Evolutionary conservation across 2,113 vertebrate species (phyloP), one percentile per base, ranked within the genome.

Genomic region (Gopherus evgoodei): DNA sequence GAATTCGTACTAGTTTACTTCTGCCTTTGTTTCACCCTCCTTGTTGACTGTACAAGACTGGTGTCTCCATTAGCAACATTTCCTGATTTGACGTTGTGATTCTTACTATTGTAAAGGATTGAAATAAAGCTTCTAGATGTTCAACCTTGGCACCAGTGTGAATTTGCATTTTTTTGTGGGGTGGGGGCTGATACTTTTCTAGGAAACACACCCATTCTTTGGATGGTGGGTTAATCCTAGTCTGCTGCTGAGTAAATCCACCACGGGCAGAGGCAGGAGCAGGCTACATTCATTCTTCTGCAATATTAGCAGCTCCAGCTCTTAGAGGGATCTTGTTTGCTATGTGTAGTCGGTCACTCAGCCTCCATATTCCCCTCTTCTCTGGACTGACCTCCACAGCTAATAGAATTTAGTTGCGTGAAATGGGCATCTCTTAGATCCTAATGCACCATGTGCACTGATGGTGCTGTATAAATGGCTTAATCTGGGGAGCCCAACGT

Each of bases 41-140:
- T 44, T 80, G 42, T n/a, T 2, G 94, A 94, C 95, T 97, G 96
- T 85, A 81, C 35, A 10, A 24, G 80, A 47, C 91, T 54, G 79
- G 44, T 69, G 83, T 96, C 95, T 94, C 95, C 95, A 83, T 57
- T 94, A 91, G 96, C 97, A 91, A 84, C 95, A 79, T 91, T 95
- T 96, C 97, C 91, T 56, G 86, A 97, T 81, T 96, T 83, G 97
- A 95, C 97, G 96, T 97, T 97, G 97, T 98, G 97, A 83, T 97
- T 97, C 95, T 96, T 83, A 86, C 93, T 97, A 78, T 97, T 98
- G 98, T 98, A 97, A 96, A 96, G 94, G 97, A 91, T 96, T 98
- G 87, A 97, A 98, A 98, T 98, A 98, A 98, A 98, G 97, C 97
- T 98, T 96, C 93, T 95, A 94, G 94, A 90, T 97, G 97, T 97